Evolutionary conservation across 2,797 vertebrate genomes (phyloP).

Genomic region (Sebastes wilsoni): DNA sequence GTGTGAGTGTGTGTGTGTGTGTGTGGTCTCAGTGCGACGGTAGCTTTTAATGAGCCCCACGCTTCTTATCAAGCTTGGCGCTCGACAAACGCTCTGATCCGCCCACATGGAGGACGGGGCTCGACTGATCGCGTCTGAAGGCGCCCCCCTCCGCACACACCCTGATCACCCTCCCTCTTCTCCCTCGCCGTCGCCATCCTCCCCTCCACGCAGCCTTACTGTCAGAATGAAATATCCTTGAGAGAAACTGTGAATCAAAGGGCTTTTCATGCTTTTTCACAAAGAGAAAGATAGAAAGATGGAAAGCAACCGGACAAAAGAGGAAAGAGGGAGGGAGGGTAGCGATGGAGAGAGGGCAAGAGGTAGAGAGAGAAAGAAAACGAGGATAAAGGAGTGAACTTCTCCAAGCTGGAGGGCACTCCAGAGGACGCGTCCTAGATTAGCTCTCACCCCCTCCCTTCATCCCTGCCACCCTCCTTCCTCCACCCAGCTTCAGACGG

Average conservation of each 20-base stretch:
- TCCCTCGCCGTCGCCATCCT: background rate
- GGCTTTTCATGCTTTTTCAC: conserved; percentile 59
- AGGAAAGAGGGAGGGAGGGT: background rate
- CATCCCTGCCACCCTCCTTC: conserved; percentile 23
- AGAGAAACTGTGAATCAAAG: conserved; percentile 74
- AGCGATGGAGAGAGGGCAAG: background rate
- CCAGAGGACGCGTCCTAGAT: conserved; percentile 78
- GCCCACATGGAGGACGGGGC: conserved; percentile 83
- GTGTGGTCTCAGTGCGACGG: conserved; percentile 70
- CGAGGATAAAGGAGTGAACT: conserved; percentile 44
- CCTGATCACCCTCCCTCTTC: conserved; percentile 19
- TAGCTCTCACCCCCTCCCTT: conserved; percentile 51
- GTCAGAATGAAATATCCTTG: conserved; percentile 69
- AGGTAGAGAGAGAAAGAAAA: conserved; percentile 27
- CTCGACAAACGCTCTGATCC: conserved; percentile 79
- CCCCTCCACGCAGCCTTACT: conserved; percentile 43
- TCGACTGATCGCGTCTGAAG: conserved; percentile 73
- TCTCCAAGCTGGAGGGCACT: conserved; percentile 70
- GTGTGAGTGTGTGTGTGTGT: no score
- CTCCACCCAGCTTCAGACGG: conserved; percentile 43
- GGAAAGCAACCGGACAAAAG: conserved; percentile 34
- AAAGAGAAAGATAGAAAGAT: conserved; percentile 37
- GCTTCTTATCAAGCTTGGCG: conserved; percentile 90
- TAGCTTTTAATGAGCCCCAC: conserved; percentile 93
- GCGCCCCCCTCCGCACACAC: background rate